Base-by-base conservation (phyloP, 2,888 invertebrate species). In the Diogma glabrata region DNA sequence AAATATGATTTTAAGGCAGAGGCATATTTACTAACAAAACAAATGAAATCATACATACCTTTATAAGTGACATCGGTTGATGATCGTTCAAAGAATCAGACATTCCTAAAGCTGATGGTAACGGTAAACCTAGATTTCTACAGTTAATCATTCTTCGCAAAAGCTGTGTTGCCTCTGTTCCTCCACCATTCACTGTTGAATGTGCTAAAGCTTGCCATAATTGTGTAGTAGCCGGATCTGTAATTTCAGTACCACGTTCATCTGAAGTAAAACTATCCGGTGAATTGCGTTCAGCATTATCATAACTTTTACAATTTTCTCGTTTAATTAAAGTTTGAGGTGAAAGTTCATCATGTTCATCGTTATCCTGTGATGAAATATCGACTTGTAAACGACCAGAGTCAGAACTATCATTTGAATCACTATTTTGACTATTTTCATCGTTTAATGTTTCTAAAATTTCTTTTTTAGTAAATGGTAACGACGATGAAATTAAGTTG, bases 141-240 rank as follows among this genome's bases (percentile, higher is more conserved):
- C 83, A 85, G 65, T 82, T 85, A 61, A 87, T 87, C 61, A 88
- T 72, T 61, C 84, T 79, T 58, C 85, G 73, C 22, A 88, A 70
- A 38, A 88, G 67, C 64, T 86, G 85, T 52, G 85, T 83, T 38
- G 87, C 83, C 65, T 85, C 85, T 19, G 81, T 84, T 51, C 77
- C 76, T 51, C 64, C 64, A 49, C 63, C 64, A 47, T 77, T 75
- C 57, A 75, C 75, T 55, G 68, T 65, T 20, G 67, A 66, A 52
- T 67, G 65, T 10, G 70, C 71, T 48, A 70, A 56, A n/a, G 67
- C 71, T 57, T 70, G 71, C 69, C 70, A 70, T 9, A 70, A 54
- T 57, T 70, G 69, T 47, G 70, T 70, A 14, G 70, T 70, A 12
- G 67, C 68, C 20, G 66, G 67, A 60, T 70, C 71, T 17, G 69